Base-by-base conservation (phyloP, 2,113 vertebrate species). In the Pyxicephalus adspersus region DNA sequence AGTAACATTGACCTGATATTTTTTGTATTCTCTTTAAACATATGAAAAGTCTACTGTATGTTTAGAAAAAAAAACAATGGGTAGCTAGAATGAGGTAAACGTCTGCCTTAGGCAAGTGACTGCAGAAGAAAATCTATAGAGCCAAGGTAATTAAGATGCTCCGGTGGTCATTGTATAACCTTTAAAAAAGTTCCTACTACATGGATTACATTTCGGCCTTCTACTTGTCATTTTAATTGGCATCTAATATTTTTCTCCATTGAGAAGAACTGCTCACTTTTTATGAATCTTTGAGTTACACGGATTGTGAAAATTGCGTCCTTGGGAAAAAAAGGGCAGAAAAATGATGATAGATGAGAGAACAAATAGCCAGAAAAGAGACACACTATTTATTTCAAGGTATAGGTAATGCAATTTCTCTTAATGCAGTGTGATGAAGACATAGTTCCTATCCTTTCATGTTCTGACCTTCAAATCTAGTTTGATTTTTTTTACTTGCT, bases 171-270 rank as follows among this genome's bases (percentile, higher is more conserved):
- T 34, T 25, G 67, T 54, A 31, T 81, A 81, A 73, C 79, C 79
- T 81, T 81, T 81, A 50, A 81, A 72, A 72, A 72, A 72, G 38
- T 64, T 51, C 67, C 38, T 66, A 45, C 22, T 29, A 61, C 23
- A 82, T 75, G 54, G 64, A 82, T 82, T 74, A 82, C 11, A 82
- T 74, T 66, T 66, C 75, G 70, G 61, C 80, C 70, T 82, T 75
- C 50, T 58, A 45, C 68, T 74, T 50, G 60, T 66, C 80, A 82
- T 55, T 66, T 65, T 34, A 64, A 60, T 74, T 55, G 31, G 58
- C 9, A 29, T 66, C 68, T 66, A 50, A 65, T 57, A 81, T 81
- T 81, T 74, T 64, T 65, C 60, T 80, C 63, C 26, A 58, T 45
- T 74, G 61, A 74, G 70, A 74, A 74, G 75, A 20, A 29, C 29